Base-by-base conservation (phyloP, 2,888 invertebrate species). In the Yponomeuta sedellus region DNA sequence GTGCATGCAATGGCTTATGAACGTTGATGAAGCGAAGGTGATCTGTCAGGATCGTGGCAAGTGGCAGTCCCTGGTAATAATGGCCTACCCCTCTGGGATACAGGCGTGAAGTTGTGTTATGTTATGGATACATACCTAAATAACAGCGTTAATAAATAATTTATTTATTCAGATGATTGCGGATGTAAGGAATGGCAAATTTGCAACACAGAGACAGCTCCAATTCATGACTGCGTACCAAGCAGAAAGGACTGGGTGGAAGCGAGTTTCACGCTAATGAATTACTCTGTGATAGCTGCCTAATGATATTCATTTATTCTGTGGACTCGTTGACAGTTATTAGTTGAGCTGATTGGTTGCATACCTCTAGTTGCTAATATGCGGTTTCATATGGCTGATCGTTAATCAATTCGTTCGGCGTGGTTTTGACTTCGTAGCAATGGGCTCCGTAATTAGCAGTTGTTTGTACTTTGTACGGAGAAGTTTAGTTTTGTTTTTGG, bases 261-360 rank as follows among this genome's bases (percentile, higher is more conserved):
- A 59, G 59, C 59, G 20, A 59, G 59, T 59, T 20, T 59, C 25
- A 25, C 25, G 16, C 44, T 20, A 25, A 59, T 25, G 25, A 59
- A 59, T 20, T 59, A 59, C 44, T 34, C 34, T 34, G 34, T 57
- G 57, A 20, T 57, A 57, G 20, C 20, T 57, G 2, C 57, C 10
- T 59, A 20, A 59, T 59, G 59, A 59, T 11, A 25, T 59, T 25
- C 59, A 59, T 59, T 59, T 59, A 59, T 59, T 59, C 59, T 2
- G 25, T 22, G 11, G 59, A 25, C 59, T 25, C 22, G 59, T 59
- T 59, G 59, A 59, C 59, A 59, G 59, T 59, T 59, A 59, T 59
- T 12, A 22, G 25, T 11, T 20, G 59, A 20, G 59, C 22, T 25
- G 59, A 59, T 59, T 59, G 44, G 44, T 52, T 52, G 44, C 44